Conservation (phyloP, 2,888 invertebrate species). For the Dugesia japonica region DNA sequence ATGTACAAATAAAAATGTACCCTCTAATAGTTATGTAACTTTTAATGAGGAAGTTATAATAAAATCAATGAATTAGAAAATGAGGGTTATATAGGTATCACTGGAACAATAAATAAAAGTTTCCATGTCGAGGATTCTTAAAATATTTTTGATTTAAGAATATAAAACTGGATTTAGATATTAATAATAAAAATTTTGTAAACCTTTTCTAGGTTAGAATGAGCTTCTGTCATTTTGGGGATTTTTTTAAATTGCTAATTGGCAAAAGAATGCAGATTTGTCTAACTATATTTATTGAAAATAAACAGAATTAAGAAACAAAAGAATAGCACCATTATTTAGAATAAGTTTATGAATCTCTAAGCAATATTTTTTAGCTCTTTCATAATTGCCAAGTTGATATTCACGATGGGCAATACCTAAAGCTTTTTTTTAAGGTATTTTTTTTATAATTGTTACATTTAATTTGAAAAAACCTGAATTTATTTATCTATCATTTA, state of each 20-base stretch:
- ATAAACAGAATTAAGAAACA: conserved; percentile 87
- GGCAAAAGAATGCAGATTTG: conserved; percentile 58
- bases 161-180: conserved; percentile 64
- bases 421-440: background rate
- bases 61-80: conserved; percentile 48
- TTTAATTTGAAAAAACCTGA: background rate
- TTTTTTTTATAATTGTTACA: background rate
- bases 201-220: conserved; percentile 94
- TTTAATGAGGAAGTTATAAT: conserved; percentile 95
- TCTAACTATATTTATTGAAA: conserved; percentile 88
- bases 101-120: conserved; percentile 98
- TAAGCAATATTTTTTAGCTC: conserved; percentile 93
- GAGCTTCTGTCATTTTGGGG: conserved; percentile 89
- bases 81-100: no score
- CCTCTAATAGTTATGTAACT: no score
- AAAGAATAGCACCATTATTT: conserved; percentile 80
- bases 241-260: conserved; percentile 90
- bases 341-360: conserved; percentile 89
- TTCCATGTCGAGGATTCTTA: conserved; percentile 87
- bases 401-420: conserved; percentile 79
- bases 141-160: conserved; percentile 84
- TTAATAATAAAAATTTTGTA: conserved; percentile 86
- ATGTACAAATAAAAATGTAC: no score
- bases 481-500: background rate
- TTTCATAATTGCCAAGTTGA: conserved; percentile 90